Conservation (phyloP, 2,888 invertebrate species). For the Sinotaia quadrata region DNA sequence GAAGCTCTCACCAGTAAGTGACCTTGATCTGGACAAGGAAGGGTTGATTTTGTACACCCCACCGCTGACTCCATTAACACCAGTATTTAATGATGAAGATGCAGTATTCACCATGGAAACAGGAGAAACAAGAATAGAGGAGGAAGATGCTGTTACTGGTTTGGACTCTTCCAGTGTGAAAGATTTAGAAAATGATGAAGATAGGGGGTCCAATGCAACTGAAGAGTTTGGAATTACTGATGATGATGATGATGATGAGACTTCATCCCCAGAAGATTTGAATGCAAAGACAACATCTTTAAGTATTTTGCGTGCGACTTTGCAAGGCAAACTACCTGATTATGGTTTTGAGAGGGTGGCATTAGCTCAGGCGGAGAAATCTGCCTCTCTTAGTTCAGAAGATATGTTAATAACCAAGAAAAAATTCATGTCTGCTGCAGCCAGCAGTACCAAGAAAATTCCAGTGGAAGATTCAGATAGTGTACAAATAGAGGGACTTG, state of each 20-base stretch:
- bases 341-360: neutral
- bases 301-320: slow-evolving; percentile 13
- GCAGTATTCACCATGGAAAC: neutral
- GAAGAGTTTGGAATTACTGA: slow-evolving; percentile 19
- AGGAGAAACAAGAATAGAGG: neutral
- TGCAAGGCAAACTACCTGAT: slow-evolving; percentile 20
- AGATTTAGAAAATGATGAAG: neutral
- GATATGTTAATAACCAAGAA: too few relatives aligned
- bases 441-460: too few relatives aligned
- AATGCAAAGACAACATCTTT: too few relatives aligned
- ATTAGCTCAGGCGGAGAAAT: too few relatives aligned
- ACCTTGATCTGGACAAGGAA: slow-evolving; percentile 23
- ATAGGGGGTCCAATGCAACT: slow-evolving; percentile 17
- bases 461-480: too few relatives aligned
- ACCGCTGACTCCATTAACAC: neutral
- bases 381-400: too few relatives aligned
- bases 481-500: too few relatives aligned
- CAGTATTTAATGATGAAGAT: too few relatives aligned
- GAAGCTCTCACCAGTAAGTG: slow-evolving; percentile 21
- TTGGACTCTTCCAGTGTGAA: slow-evolving; percentile 4
- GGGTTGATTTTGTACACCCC: slow-evolving; percentile 17
- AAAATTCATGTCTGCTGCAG: too few relatives aligned
- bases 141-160: slow-evolving; percentile 6
- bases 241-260: neutral
- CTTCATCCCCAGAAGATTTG: neutral